Base-by-base conservation (phyloP, 2,113 vertebrate genomes). In the Rutilus rutilus region DNA sequence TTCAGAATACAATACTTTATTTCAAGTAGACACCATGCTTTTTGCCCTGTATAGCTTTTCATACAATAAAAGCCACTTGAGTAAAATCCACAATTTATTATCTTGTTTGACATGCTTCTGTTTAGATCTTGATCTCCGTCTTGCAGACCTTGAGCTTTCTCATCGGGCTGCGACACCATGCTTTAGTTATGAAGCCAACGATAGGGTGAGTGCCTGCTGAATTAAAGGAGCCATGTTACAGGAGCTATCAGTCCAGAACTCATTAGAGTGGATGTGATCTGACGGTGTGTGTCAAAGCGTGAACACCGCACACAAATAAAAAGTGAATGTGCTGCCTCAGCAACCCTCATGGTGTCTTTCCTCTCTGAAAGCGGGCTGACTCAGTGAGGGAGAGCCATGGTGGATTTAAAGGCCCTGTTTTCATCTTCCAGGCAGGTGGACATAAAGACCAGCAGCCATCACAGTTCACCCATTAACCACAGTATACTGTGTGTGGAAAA, bases 261-360 rank as follows among this genome's bases (percentile, higher is more conserved):
- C 82, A 85, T 79, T 84, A 80, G 54, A 36, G 67, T 42, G 76
- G 77, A 87, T 87, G 82, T 80, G 82, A 85, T 80, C 82, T 85
- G 86, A 87, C 82, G 81, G 86, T 78, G 60, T 64, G 82, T 85
- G 86, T 80, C 86, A 85, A 81, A 65, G 82, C 27, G 23, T 73
- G 27, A 73, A 71, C n/a, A 14, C 82, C 1, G 82, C 54, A 84
- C 69, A 85, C 78, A 87, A 87, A 85, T 82, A 81, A 81, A 84
- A 80, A 50, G 27, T 39, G 45, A 87, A 75, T 42, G 52, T 23
- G 82, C 86, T 76, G 86, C 42, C 67, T 87, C 86, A 87, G 86
- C 83, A 87, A 19, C 78, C 9, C 78, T 52, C 5, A 27, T 64
- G 67, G 42, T 74, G 30, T 74, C 64, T 85, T 50, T 77, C 76